These are phyloP conservation scores for Sebastes oblongus DNA, from an alignment of 2,797 vertebrate species.

Conservation along the genomic window DNA sequence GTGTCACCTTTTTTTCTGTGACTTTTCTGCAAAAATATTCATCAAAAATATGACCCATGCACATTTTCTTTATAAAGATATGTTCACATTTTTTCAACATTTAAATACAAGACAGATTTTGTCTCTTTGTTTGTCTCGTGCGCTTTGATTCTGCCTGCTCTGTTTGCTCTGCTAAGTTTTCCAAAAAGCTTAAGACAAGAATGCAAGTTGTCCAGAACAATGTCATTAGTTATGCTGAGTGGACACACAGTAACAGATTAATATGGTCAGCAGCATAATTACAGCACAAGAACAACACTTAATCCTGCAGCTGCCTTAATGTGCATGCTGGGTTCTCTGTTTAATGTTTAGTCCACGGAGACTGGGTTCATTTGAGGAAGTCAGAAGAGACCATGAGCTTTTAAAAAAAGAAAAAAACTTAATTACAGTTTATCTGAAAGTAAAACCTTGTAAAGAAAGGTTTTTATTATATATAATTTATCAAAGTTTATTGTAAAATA, in stretches of 20 bases:
- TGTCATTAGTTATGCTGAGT: conserved; percentile 69
- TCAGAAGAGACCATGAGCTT: conserved; percentile 3
- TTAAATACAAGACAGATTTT: conserved; percentile 1
- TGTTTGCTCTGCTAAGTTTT: conserved; percentile 38
- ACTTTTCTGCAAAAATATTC: neutral
- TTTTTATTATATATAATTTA: neutral
- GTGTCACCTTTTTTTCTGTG: neutral
- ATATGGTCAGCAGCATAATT: conserved; percentile 67
- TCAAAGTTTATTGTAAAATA: neutral
- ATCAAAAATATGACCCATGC: neutral
- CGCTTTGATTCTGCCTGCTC: conserved; percentile 21
- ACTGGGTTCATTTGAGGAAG: conserved; percentile 9
- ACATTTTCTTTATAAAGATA: neutral
- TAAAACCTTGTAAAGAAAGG: neutral
- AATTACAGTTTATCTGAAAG: neutral
- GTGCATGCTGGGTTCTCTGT: conserved; percentile 30
- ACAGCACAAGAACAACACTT: conserved; percentile 66
- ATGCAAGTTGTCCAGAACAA: conserved; percentile 60
- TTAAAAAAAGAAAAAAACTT: neutral
- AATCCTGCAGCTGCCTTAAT: conserved; percentile 60
- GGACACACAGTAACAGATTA: conserved; percentile 65
- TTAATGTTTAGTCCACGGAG: conserved; percentile 25
- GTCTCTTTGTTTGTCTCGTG: conserved; percentile 1
- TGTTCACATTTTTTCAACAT: neutral
- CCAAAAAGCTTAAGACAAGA: conserved; percentile 45